Evolutionary conservation across 2,888 invertebrate genomes (phyloP), one percentile per base, ranked within the genome.

Genomic region (Patella caerulea): DNA sequence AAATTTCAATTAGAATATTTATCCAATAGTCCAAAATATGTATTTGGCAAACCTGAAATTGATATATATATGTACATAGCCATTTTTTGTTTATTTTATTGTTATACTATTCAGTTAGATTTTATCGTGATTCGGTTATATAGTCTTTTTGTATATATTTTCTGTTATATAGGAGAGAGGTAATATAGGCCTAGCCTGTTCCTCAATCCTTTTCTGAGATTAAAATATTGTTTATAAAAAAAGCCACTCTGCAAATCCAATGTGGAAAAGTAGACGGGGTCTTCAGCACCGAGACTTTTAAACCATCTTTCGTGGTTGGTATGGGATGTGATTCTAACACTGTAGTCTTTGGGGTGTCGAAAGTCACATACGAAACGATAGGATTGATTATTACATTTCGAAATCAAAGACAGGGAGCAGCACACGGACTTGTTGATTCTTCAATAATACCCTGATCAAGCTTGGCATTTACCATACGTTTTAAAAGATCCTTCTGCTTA

Each of bases 371-470:
- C 72, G 52, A 72, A 72, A 11, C 72, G 72, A 72, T 52, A 72
- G 54, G 72, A 72, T 45, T 45, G 17, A 54, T 45, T 72, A 53
- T 72, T 54, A 19, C 54, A n/a, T 54, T 72, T 72, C 3, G 72
- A 45, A 45, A 72, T 72, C 11, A 72, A 72, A 72, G 72, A 72
- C 72, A 72, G 52, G 72, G 52, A 17, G 72, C 72, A 17, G 72
- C 72, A 45, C 52, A 72, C 19, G 72, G 72, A 72, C 34, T 45
- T 29, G 52, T 45, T 45, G 72, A 72, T 72, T 72, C 72, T 53
- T 72, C 72, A 17, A 72, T 72, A 52, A 72, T 54, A 72, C 52
- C 53, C 45, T 72, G 29, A 54, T 72, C 72, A 45, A 72, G 72
- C 14, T 45, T 29, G 52, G 34, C 72, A 53, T n/a, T 17, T 19